A percentile compares a stretch with the other conserved stretches of the same genome.
phyloP scores from a whole-genome alignment of 2,888 invertebrate species.

The Thereva nobilitata region DNA sequence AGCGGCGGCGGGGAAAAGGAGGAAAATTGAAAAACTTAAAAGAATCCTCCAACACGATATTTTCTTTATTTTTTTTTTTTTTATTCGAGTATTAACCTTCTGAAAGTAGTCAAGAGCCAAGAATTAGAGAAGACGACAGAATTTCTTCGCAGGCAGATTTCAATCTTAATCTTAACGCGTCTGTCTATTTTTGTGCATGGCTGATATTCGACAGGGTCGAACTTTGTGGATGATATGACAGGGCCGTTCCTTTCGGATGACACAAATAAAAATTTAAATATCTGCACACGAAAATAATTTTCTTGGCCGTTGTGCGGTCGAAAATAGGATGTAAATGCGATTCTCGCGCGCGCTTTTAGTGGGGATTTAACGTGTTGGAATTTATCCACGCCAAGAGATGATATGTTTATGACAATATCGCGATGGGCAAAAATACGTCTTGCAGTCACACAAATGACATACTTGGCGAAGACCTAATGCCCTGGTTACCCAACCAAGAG shows the following conservation, averaged over 20 bases:
- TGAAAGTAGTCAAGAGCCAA: constrained; percentile 20
- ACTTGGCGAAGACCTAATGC: constrained; percentile 31
- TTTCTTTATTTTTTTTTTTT: neutral
- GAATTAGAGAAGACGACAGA: constrained; percentile 20
- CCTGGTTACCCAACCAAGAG: constrained; percentile 24
- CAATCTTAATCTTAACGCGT: constrained; percentile 25
- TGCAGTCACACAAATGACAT: constrained; percentile 33
- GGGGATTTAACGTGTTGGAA: constrained; percentile 8
- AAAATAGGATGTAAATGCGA: neutral
- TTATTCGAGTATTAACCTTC: constrained; percentile 26
- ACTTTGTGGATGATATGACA: constrained; percentile 26
- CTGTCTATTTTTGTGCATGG: constrained; percentile 33
- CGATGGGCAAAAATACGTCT: neutral
- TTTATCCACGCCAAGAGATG: constrained; percentile 26
- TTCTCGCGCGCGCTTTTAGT: constrained; percentile 6
- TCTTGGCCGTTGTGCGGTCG: constrained; percentile 18
- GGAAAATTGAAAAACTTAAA: constrained; percentile 16
- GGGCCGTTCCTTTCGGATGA: constrained; percentile 16
- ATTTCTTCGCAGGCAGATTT: constrained; percentile 16
- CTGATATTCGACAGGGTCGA: constrained; percentile 35
- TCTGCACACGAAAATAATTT: constrained; percentile 20
- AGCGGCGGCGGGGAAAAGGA: constrained; percentile 27
- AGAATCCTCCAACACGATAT: neutral
- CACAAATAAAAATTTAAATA: neutral
- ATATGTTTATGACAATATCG: constrained; percentile 30